These are phyloP conservation scores for Meloe dianella DNA, from an alignment of 2,888 invertebrate genomes.

Conservation along the genomic window DNA sequence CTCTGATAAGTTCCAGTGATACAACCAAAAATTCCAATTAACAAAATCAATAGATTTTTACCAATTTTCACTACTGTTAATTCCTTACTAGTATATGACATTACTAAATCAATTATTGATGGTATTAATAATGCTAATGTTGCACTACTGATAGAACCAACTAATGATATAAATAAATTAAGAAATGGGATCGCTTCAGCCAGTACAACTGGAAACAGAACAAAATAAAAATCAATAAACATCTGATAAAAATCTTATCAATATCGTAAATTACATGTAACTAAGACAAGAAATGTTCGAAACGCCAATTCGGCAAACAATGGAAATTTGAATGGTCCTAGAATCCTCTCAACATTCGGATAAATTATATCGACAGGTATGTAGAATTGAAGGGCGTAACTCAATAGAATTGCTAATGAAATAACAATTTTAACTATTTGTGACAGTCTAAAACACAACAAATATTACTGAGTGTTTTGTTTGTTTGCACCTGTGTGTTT, in stretches of 20 bases:
- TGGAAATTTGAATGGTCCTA: constrained; percentile 65
- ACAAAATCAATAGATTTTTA: constrained; percentile 71
- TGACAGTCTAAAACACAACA: constrained; percentile 69
- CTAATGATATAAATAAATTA: constrained; percentile 86
- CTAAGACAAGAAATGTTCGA: constrained; percentile 72
- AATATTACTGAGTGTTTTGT: constrained; percentile 13
- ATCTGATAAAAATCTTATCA: constrained; percentile 10
- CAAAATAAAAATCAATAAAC: constrained; percentile 22
- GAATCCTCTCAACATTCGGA: constrained; percentile 68
- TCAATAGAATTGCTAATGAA: constrained; percentile 83
- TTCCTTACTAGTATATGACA: constrained; percentile 67
- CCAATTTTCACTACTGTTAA: constrained; percentile 60
- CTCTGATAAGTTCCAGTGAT: constrained; percentile 79
- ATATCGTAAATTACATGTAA: constrained; percentile 73
- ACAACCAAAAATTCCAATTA: constrained; percentile 74
- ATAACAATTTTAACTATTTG: constrained; percentile 84
- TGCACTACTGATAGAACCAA: constrained; percentile 90
- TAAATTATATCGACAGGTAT: constrained; percentile 91
- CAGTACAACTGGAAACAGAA: constrained; percentile 73
- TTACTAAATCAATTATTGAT: constrained; percentile 82
- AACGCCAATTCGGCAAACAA: constrained; percentile 72
- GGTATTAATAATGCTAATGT: constrained; percentile 88
- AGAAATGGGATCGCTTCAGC: constrained; percentile 87
- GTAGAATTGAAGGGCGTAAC: constrained; percentile 94
- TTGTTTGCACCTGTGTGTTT: constrained; percentile 38